Percentiles rank a stretch among this genome's conserved stretches.
These are phyloP conservation scores for Eugnorisma glareosa DNA, from an alignment of 2,888 invertebrate species.

Conservation along the genomic window DNA sequence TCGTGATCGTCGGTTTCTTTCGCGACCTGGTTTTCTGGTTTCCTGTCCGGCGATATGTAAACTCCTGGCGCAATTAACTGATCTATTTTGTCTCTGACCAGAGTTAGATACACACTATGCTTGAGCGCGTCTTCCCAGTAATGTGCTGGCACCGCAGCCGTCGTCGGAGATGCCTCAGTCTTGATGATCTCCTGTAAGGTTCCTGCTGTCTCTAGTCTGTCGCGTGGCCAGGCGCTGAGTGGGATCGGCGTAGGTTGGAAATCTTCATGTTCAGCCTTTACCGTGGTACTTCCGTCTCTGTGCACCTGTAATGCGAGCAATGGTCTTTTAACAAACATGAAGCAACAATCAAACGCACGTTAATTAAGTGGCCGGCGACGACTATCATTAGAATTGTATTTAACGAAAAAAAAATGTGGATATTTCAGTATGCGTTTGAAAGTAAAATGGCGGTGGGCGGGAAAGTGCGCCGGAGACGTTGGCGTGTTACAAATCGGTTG, in stretches of 20 bases:
- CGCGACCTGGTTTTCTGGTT: slow-evolving; percentile 72
- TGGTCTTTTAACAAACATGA: slow-evolving; percentile 53
- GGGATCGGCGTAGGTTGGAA: slow-evolving; percentile 87
- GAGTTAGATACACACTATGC: slow-evolving; percentile 92
- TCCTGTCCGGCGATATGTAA: slow-evolving; percentile 74
- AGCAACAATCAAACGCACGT: slow-evolving; percentile 54
- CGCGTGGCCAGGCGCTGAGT: slow-evolving; percentile 80
- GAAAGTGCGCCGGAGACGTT: slow-evolving; percentile 82
- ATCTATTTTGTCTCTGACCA: slow-evolving; percentile 90
- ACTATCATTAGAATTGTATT: slow-evolving; percentile 61
- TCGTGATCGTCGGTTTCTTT: slow-evolving; percentile 85
- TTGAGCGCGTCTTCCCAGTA: slow-evolving; percentile 93
- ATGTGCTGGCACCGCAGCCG: slow-evolving; percentile 81
- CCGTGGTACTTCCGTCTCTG: slow-evolving; percentile 75
- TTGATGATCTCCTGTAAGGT: slow-evolving; percentile 77
- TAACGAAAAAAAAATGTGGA: slow-evolving; percentile 74
- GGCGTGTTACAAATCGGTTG: slow-evolving; percentile 79
- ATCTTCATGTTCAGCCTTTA: slow-evolving; percentile 75
- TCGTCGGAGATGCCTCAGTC: slow-evolving; percentile 71
- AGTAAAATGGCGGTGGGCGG: slow-evolving; percentile 87
- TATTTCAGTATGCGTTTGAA: slow-evolving; percentile 87
- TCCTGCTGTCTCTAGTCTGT: slow-evolving; percentile 71
- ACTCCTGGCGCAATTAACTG: slow-evolving; percentile 85
- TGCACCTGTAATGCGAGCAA: slow-evolving; percentile 78
- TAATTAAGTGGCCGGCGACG: slow-evolving; percentile 61